Conservation (phyloP, 1,140 invertebrate genomes). For the Papilio polyxenes region DNA sequence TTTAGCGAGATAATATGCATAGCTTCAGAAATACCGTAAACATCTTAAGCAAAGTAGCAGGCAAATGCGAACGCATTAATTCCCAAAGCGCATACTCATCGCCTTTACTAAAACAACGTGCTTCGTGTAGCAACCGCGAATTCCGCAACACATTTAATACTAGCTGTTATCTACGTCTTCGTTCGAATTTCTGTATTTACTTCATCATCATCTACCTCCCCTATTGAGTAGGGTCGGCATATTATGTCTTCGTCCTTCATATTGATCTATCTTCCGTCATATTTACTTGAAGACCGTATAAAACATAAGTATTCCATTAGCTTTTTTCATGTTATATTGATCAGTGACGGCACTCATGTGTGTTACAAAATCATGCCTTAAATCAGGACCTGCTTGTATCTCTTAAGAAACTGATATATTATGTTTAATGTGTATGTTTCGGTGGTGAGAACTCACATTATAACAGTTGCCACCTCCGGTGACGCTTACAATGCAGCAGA, state of each 20-base stretch:
- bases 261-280: too few relatives aligned
- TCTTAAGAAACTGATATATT: too few relatives aligned
- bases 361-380: too few relatives aligned
- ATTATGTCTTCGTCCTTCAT: too few relatives aligned
- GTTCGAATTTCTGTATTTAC: too few relatives aligned
- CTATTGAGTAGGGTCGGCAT: too few relatives aligned
- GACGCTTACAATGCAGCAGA: constrained; percentile 62
- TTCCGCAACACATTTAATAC: background rate
- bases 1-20: background rate
- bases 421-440: background rate
- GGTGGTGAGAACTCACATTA: background rate
- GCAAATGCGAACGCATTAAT: constrained; percentile 13
- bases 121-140: background rate
- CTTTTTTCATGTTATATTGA: too few relatives aligned
- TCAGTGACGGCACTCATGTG: too few relatives aligned
- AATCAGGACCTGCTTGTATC: too few relatives aligned
- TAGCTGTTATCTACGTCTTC: background rate
- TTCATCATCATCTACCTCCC: too few relatives aligned
- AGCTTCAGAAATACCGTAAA: constrained; percentile 14
- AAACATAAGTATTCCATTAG: too few relatives aligned
- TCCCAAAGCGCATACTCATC: constrained; percentile 10
- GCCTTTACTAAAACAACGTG: background rate
- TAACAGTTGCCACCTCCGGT: constrained; percentile 29
- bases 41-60: constrained; percentile 8
- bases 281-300: too few relatives aligned